Base-by-base conservation (phyloP, 2,113 vertebrate species). In the Motacilla tschutschensis region DNA sequence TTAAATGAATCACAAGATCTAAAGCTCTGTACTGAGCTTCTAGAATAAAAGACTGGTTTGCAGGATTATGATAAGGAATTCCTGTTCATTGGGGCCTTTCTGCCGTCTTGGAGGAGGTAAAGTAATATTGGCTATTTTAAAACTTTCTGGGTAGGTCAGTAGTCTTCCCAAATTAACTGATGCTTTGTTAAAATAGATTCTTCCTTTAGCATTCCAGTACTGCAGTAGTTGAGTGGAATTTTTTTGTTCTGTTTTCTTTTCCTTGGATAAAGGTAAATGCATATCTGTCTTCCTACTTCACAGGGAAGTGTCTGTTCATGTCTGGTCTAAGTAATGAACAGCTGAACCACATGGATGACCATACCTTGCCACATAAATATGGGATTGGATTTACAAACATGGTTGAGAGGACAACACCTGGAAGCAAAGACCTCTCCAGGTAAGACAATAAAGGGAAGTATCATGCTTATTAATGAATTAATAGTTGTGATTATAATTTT, bases 301-400 rank as follows among this genome's bases (percentile, higher is more conserved):
- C 83, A 99, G 99, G 99, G 99, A 99, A 99, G 87, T 99, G 99
- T 90, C 97, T 99, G 31, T 99, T 99, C 94, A 95, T 99, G 96
- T 99, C 99, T 26, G 99, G 99, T 40, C 97, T 99, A 40, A 99
- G 98, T 60, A 98, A 99, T 11, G 97, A 98, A 71, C 99, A 98
- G 22, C 96, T 99, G 69, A 99, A 97, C 95, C 99, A 99, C 91
- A 97, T 98, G 97, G 97, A 98, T 17, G 99, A 99, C 89, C 97
- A 98, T 58, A 93, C 94, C 7, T 97, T 99, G 86, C 99, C 99
- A 3, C 97, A 96, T 80, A 99, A 99, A 70, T 99, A 99, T 12
- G 98, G 98, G 33, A 99, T 99, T 93, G 99, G 99, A 55, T 99
- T 99, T 95, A 99, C 99, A 83, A 99, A 99, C 87, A 99, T 99